Conservation (phyloP, 2,113 vertebrate genomes). For the Perca flavescens region DNA sequence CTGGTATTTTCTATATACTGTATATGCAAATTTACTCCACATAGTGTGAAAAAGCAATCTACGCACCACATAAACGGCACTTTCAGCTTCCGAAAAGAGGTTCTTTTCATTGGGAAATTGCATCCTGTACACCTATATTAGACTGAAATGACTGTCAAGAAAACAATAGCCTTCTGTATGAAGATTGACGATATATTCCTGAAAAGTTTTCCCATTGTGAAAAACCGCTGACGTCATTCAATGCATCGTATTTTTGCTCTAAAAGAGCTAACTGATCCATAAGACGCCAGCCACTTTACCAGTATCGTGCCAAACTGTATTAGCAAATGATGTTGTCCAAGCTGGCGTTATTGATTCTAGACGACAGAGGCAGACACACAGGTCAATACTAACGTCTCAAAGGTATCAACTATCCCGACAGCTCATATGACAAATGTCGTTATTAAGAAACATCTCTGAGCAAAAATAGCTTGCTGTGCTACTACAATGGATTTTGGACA, state of each 20-base stretch:
- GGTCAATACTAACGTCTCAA: conserved; percentile 21
- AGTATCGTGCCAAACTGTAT: conserved; percentile 24
- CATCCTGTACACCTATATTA: conserved; percentile 42
- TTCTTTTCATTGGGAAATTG: conserved; percentile 64
- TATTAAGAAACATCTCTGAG: conserved; percentile 19
- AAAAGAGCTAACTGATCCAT: conserved; percentile 43
- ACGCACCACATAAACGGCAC: conserved; percentile 49
- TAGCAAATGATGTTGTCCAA: conserved; percentile 15
- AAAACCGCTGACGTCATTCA: conserved; percentile 44
- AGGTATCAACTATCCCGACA: background rate
- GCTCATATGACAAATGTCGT: conserved; percentile 11
- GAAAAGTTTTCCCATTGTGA: conserved; percentile 33
- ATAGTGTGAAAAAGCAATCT: conserved; percentile 69
- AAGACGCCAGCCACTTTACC: conserved; percentile 19
- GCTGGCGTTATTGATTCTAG: conserved; percentile 40
- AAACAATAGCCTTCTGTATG: conserved; percentile 43
- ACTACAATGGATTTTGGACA: background rate
- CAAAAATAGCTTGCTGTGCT: background rate
- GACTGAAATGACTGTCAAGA: conserved; percentile 50
- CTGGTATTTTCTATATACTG: conserved; percentile 75
- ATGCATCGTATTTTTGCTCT: background rate
- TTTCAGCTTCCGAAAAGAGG: conserved; percentile 37
- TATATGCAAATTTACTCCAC: conserved; percentile 73
- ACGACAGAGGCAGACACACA: conserved; percentile 6
- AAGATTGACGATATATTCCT: conserved; percentile 58